A percentile compares a stretch with the other conserved stretches of the same genome.
Conservation (phyloP, 2,113 vertebrate species). For the Ciconia boyciana region DNA sequence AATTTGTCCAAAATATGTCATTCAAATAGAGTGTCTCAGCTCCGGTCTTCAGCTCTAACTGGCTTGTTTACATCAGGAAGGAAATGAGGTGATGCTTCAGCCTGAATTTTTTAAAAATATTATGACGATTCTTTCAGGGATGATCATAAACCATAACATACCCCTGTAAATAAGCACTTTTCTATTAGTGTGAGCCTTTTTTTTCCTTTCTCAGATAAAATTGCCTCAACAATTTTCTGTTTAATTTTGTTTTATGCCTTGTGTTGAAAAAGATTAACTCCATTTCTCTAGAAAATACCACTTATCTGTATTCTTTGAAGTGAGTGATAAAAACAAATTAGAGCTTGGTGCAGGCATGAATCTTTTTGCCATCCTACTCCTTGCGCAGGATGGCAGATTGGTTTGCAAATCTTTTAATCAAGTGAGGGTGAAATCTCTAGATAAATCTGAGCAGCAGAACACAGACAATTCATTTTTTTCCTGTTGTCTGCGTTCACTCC, state of each 20-base stretch:
- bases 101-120: neutral
- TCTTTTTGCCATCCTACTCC: neutral
- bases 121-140: neutral
- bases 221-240: neutral
- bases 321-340: neutral
- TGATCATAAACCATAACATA: neutral
- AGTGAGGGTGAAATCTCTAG: neutral
- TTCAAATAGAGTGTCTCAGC: neutral
- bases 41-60: neutral
- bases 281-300: neutral
- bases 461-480: neutral
- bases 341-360: neutral
- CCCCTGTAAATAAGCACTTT: neutral
- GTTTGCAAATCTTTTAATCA: neutral
- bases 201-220: neutral
- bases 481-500: neutral
- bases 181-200: neutral
- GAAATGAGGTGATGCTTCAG: neutral
- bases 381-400: neutral
- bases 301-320: neutral
- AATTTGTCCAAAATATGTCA: neutral
- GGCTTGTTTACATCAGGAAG: neutral
- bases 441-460: neutral
- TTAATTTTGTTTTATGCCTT: neutral
- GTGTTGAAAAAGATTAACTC: neutral